Conservation (phyloP, 2,888 invertebrate species). For the Phorcus lineatus region DNA sequence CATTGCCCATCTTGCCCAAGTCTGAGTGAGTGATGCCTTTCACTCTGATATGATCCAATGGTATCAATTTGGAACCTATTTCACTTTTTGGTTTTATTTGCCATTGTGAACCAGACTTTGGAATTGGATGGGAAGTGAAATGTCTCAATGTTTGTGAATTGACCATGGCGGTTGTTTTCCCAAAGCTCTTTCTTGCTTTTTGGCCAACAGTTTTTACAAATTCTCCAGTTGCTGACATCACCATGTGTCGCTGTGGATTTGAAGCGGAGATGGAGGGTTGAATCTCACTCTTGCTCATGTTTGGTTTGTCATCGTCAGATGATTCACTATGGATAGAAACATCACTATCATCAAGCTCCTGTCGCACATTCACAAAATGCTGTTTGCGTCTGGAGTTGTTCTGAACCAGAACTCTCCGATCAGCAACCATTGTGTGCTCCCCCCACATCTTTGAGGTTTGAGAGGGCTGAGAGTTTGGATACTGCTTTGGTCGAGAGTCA, state of each 20-base stretch:
- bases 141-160: neutral
- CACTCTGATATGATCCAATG: too few species aligned
- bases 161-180: neutral
- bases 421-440: constrained; percentile 18
- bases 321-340: neutral
- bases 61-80: too few species aligned
- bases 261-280: too few species aligned
- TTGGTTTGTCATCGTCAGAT: neutral
- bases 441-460: constrained; percentile 17
- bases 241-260: neutral
- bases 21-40: too few species aligned
- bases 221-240: constrained; percentile 2
- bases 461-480: neutral
- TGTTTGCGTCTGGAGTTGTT: constrained; percentile 37
- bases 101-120: neutral
- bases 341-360: constrained; percentile 18
- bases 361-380: constrained; percentile 17
- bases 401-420: constrained; percentile 32
- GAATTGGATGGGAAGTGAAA: neutral
- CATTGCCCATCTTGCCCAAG: too few species aligned
- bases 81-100: too few species aligned
- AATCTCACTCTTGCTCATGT: neutral
- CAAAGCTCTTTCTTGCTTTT: neutral
- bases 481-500: neutral
- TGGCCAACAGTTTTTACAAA: neutral